A percentile compares a stretch with the other conserved stretches of the same genome.
Conservation (phyloP, 2,888 invertebrate species). For the Cephus runcator region DNA sequence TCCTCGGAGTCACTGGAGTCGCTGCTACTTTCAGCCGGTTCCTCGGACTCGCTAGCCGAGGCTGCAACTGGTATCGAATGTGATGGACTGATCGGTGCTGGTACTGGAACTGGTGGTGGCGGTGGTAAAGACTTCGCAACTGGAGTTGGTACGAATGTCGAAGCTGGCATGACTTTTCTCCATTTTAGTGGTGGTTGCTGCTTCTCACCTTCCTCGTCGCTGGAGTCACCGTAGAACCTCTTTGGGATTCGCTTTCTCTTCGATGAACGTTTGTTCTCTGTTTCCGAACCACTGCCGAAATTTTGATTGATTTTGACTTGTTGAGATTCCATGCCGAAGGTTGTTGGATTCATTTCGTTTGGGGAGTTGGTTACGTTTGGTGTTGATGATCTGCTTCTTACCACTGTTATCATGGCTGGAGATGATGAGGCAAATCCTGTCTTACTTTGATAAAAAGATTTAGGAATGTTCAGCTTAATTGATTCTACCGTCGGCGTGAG, state of each 20-base stretch:
- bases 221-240: slow-evolving; percentile 88
- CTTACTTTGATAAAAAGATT: slow-evolving; percentile 59
- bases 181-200: slow-evolving; percentile 77
- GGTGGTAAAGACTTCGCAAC: background rate
- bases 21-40: slow-evolving; percentile 51
- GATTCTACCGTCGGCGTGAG: slow-evolving; percentile 66
- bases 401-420: slow-evolving; percentile 30
- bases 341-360: slow-evolving; percentile 1
- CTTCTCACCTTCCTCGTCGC: slow-evolving; percentile 79
- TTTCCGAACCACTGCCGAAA: slow-evolving; percentile 65
- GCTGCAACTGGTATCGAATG: slow-evolving; percentile 33
- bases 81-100: slow-evolving; percentile 28
- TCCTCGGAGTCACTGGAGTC: slow-evolving; percentile 57
- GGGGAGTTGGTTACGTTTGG: slow-evolving; percentile 34
- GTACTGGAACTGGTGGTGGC: slow-evolving; percentile 8
- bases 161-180: slow-evolving; percentile 76
- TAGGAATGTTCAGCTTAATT: slow-evolving; percentile 73
- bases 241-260: slow-evolving; percentile 85
- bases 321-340: slow-evolving; percentile 18
- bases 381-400: slow-evolving; percentile 37
- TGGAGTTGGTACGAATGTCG: slow-evolving; percentile 62
- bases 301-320: slow-evolving; percentile 32
- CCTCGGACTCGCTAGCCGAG: slow-evolving; percentile 53
- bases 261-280: slow-evolving; percentile 78
- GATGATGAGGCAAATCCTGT: slow-evolving; percentile 30